A percentile compares a stretch with the other conserved stretches of the same genome.
Evolutionary conservation across 2,888 invertebrate genomes (phyloP).

Genomic region (Metallyticus violacea): DNA sequence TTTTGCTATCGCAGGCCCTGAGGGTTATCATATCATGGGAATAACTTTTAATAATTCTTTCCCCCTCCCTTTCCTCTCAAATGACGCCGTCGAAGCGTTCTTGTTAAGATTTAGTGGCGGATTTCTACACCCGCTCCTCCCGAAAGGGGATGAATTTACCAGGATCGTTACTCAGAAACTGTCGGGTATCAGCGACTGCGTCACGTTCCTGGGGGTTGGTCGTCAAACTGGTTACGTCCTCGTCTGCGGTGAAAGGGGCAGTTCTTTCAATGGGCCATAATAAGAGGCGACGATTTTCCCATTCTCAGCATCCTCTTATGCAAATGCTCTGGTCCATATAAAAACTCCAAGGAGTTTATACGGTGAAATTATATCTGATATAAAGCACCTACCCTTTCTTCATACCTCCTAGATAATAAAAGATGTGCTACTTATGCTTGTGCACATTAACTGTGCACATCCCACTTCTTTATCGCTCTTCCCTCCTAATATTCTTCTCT

Average conservation of each 20-base stretch:
- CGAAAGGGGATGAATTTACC: no score
- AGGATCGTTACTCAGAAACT: not conserved
- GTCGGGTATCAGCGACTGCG: not conserved
- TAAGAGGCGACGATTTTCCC: not conserved
- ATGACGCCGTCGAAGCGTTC: not conserved
- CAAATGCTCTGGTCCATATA: not conserved
- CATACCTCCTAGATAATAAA: not conserved
- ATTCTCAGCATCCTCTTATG: not conserved
- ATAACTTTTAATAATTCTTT: not conserved
- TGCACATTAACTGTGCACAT: no score
- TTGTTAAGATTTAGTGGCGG: not conserved
- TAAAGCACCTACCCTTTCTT: not conserved
- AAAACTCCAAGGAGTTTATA: not conserved
- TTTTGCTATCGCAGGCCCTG: not conserved
- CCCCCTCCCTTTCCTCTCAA: not conserved
- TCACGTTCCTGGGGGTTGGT: not conserved
- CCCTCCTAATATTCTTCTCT: no score
- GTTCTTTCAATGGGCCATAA: not conserved
- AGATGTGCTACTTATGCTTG: no score
- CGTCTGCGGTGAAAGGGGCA: not conserved
- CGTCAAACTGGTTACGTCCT: no score
- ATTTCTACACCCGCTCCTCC: not conserved
- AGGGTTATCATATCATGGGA: not conserved
- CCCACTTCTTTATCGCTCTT: no score
- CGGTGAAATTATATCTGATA: not conserved